Percentiles rank a stretch among this genome's conserved stretches.
Conservation (phyloP, 2,113 vertebrate species). For the Rhea americana region DNA sequence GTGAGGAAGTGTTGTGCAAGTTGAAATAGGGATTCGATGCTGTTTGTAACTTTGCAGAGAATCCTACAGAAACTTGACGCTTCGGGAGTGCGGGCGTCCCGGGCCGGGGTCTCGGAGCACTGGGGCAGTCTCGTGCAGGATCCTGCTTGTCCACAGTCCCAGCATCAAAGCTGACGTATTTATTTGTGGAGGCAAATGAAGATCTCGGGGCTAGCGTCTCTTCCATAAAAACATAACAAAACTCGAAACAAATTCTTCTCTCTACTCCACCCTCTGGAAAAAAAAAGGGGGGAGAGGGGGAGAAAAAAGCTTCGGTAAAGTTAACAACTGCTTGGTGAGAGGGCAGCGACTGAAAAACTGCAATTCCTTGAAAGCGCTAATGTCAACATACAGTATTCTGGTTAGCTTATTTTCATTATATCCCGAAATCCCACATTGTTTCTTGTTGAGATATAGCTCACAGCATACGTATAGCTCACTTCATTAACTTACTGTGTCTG, state of each 20-base stretch:
- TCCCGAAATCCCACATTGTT: background rate
- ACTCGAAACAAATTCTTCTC: background rate
- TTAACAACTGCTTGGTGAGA: background rate
- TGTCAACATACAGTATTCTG: background rate
- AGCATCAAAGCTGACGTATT: rapidly evolving
- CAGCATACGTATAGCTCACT: too few species aligned
- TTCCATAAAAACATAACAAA: background rate
- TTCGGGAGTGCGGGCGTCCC: rapidly evolving
- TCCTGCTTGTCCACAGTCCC: background rate
- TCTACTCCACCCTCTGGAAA: background rate
- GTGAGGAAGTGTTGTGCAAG: background rate
- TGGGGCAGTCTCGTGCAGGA: background rate
- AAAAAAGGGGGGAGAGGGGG: background rate
- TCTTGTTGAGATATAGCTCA: background rate
- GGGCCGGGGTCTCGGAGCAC: rapidly evolving
- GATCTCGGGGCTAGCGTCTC: background rate
- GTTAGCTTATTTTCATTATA: background rate
- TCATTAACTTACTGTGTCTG: background rate
- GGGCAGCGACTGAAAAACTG: background rate
- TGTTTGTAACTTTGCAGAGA: background rate
- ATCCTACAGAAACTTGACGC: background rate
- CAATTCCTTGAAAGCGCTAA: background rate
- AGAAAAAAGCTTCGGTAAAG: background rate
- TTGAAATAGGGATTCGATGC: background rate
- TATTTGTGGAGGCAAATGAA: background rate